A percentile compares a stretch with the other conserved stretches of the same genome.
phyloP scores from a whole-genome alignment of 2,797 vertebrate genomes.

The Tinamus major region DNA sequence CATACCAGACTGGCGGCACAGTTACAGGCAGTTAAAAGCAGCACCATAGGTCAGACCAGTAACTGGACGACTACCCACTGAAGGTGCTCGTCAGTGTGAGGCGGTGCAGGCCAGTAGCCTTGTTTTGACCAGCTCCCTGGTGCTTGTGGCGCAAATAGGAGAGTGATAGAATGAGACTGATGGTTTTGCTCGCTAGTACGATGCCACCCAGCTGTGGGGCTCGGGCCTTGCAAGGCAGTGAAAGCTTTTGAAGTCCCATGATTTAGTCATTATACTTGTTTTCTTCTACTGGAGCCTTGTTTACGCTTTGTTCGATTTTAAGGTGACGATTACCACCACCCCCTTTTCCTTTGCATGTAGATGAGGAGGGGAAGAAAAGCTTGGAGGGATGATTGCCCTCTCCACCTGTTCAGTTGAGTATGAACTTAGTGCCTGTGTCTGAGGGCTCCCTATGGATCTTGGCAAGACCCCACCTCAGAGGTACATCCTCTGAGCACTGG shows the following conservation, averaged over 20 bases:
- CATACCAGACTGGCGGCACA: neutral
- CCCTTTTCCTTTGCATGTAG: neutral
- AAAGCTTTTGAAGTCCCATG: constrained; percentile 14
- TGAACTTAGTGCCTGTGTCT: neutral
- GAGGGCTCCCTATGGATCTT: neutral
- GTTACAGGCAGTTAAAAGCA: constrained; percentile 16
- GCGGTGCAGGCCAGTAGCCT: constrained; percentile 19
- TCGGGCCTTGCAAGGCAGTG: neutral
- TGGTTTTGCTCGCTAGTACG: constrained; percentile 33
- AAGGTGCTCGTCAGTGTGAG: constrained; percentile 1
- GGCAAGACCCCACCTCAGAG: neutral
- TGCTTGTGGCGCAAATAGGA: constrained; percentile 43
- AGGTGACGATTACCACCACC: neutral
- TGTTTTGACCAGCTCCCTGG: constrained; percentile 44
- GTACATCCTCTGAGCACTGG: accelerated
- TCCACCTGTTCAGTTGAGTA: neutral
- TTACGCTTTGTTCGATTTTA: neutral
- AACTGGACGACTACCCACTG: constrained; percentile 13
- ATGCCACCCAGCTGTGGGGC: constrained; percentile 2
- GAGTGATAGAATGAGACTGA: constrained; percentile 42
- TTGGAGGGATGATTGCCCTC: neutral
- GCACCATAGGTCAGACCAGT: neutral
- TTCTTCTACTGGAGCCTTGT: neutral
- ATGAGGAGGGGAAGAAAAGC: neutral
- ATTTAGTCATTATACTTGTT: constrained; percentile 3